Evolutionary conservation across 1,140 invertebrate genomes (phyloP).

Genomic region (Asbolus verrucosus): DNA sequence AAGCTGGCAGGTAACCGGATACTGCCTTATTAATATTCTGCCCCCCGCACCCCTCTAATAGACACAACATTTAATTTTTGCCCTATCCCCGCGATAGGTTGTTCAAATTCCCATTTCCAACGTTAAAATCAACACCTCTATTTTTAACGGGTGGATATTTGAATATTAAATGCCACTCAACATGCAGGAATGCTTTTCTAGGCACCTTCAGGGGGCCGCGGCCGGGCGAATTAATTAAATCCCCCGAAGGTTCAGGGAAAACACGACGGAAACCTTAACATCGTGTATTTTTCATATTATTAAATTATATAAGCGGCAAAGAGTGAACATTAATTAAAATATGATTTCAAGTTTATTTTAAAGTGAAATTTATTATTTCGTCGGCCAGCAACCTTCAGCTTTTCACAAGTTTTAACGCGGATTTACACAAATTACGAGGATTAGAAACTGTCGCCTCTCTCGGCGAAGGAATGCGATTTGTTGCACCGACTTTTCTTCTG

Average conservation of each 20-base stretch:
- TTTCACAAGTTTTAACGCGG: slow-evolving; percentile 37
- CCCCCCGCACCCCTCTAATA: slow-evolving; percentile 12
- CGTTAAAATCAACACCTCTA: slow-evolving; percentile 42
- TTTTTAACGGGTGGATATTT: slow-evolving; percentile 36
- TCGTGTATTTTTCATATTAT: slow-evolving; percentile 37
- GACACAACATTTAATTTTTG: slow-evolving; percentile 37
- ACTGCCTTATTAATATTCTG: slow-evolving; percentile 40
- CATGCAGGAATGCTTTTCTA: slow-evolving; percentile 26
- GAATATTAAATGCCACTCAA: slow-evolving; percentile 44
- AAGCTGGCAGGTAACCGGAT: slow-evolving; percentile 43
- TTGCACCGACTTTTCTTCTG: slow-evolving; percentile 28
- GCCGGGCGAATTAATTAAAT: slow-evolving; percentile 39
- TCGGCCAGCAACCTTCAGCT: slow-evolving; percentile 17
- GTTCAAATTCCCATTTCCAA: slow-evolving; percentile 26
- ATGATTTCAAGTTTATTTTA: slow-evolving; percentile 23
- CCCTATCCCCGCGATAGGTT: background rate
- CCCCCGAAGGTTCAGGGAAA: slow-evolving; percentile 21
- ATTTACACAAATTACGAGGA: slow-evolving; percentile 35
- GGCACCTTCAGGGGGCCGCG: slow-evolving; percentile 14
- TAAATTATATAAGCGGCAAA: slow-evolving; percentile 38
- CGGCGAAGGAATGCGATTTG: slow-evolving; percentile 20
- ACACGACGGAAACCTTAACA: slow-evolving; percentile 27
- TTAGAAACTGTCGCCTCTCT: slow-evolving; percentile 27
- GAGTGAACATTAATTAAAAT: slow-evolving; percentile 34
- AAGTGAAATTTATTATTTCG: slow-evolving; percentile 38